Evolutionary conservation across 1,140 invertebrate species (phyloP).

Genomic region (Euura saliciscinereae): DNA sequence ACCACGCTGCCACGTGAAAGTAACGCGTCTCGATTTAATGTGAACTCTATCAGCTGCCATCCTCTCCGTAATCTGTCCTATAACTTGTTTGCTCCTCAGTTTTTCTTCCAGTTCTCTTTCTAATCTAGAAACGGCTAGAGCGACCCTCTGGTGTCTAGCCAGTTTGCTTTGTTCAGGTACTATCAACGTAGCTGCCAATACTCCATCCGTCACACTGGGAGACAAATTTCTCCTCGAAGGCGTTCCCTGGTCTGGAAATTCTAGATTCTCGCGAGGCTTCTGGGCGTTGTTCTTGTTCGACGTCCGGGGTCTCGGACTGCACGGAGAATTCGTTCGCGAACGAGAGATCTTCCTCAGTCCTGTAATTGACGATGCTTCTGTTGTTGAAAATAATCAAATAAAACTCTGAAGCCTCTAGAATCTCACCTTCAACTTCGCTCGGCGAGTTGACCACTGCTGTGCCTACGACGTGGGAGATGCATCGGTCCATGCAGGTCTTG

Average conservation of each 20-base stretch:
- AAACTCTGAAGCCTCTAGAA: neutral
- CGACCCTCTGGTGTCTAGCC: conserved; percentile 34
- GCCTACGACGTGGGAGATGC: conserved; percentile 83
- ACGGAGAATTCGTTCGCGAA: conserved; percentile 48
- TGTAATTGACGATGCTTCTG: conserved; percentile 18
- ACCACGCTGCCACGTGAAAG: conserved; percentile 90
- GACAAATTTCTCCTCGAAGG: conserved; percentile 25
- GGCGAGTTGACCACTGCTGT: conserved; percentile 55
- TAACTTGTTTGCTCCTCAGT: conserved; percentile 67
- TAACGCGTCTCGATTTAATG: conserved; percentile 72
- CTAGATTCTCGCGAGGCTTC: conserved; percentile 33
- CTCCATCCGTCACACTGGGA: conserved; percentile 29
- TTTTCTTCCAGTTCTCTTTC: conserved; percentile 70
- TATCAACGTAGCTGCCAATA: conserved; percentile 20
- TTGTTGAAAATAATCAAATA: neutral
- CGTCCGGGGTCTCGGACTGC: conserved; percentile 29
- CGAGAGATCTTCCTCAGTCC: conserved; percentile 35
- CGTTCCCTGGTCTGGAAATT: conserved; percentile 28
- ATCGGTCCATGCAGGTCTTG: conserved; percentile 74
- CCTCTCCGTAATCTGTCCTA: conserved; percentile 70
- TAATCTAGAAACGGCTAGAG: conserved; percentile 64
- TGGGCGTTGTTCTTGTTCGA: conserved; percentile 31
- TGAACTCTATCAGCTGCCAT: conserved; percentile 64
- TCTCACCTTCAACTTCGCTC: conserved; percentile 33
- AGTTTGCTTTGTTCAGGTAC: conserved; percentile 24